Evolutionary conservation across 1,140 invertebrate species (phyloP), one percentile per base, ranked within the genome.

Genomic region (Saccostrea cuccullata): DNA sequence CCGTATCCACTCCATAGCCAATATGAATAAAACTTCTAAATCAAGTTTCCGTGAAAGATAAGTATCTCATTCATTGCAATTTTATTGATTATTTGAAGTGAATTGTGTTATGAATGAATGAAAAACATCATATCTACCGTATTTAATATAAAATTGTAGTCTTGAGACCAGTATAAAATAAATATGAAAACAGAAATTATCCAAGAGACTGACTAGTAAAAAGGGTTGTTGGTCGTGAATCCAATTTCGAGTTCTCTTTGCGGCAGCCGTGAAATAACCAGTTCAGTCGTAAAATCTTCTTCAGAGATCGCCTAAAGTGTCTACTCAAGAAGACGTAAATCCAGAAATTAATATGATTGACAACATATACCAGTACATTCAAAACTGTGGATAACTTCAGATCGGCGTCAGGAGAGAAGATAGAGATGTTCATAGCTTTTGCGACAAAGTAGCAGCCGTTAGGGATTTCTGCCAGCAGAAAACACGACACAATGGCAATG

Each of bases 271-370:
- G 70, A 30, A 77, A 36, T 77, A 77, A 77, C 13, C 26, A 26
- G 64, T 85, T 55, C 23, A 85, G 3, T 36, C 85, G 40, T 73
- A 86, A 47, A 55, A 86, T n/a, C 26, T 58, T 86, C 55, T 86
- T 90, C 36, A 90, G 55, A 26, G 84, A 60, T 4, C 58, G 30
- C 17, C 89, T 85, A 60, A 90, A 90, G 73, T 90, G 86, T 6
- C 73, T 60, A 84, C 89, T 90, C 15, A 90, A 40, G 6, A 85
- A 86, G 9, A 90, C 85, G 55, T 88, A 90, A 15, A 90, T 90
- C 89, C 89, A 90, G 58, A 90, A 90, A 40, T 90, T 90, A 30
- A 90, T 86, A 60, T 87, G 82, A 73, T 88, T 87, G 70, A 85
- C 87, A 13, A 86, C 47, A 26, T 87, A 90, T 20, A 90, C 89